Percentiles rank a stretch among this genome's conserved stretches.
phyloP scores from a whole-genome alignment of 2,797 vertebrate genomes.

The Macroramphosus scolopax region DNA sequence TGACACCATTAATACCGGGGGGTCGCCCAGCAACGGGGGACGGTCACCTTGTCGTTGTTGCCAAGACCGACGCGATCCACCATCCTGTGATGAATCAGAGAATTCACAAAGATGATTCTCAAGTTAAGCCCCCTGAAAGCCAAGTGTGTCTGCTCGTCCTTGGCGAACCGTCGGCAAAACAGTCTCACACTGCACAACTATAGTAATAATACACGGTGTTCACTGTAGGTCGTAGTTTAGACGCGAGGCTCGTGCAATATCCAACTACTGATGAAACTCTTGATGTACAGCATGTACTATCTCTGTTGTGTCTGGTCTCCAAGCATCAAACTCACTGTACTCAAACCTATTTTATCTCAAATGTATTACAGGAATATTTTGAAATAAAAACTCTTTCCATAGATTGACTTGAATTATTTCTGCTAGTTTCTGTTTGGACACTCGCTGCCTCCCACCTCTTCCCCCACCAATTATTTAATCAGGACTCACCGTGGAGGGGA shows the following conservation, averaged over 20 bases:
- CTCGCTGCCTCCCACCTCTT: too few species aligned
- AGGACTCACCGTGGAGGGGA: too few species aligned
- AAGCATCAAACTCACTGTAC: slow-evolving; percentile 47
- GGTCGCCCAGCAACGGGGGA: slow-evolving; percentile 34
- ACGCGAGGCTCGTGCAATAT: slow-evolving; percentile 58
- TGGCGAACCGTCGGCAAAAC: slow-evolving; percentile 7
- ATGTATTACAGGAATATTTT: slow-evolving; percentile 71
- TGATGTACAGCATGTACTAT: slow-evolving; percentile 65
- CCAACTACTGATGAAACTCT: slow-evolving; percentile 43
- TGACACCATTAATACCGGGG: slow-evolving; percentile 30
- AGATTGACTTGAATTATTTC: slow-evolving; percentile 11
- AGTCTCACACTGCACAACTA: slow-evolving; percentile 23
- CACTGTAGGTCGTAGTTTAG: slow-evolving; percentile 44
- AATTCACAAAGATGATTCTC: slow-evolving; percentile 16
- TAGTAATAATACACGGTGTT: slow-evolving; percentile 49
- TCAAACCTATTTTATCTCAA: slow-evolving; percentile 49
- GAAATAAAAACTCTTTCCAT: slow-evolving; percentile 74
- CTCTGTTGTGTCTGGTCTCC: slow-evolving; percentile 56
- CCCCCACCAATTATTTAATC: too few species aligned
- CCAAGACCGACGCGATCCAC: slow-evolving; percentile 15
- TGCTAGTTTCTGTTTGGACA: neutral
- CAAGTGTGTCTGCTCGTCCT: slow-evolving; percentile 32
- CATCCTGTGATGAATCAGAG: slow-evolving; percentile 38
- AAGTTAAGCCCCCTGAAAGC: slow-evolving; percentile 20
- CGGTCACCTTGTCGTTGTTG: slow-evolving; percentile 43